Percentiles rank a stretch among this genome's conserved stretches.
phyloP scores from a whole-genome alignment of 2,888 invertebrate species.

The Hylaea fasciaria region DNA sequence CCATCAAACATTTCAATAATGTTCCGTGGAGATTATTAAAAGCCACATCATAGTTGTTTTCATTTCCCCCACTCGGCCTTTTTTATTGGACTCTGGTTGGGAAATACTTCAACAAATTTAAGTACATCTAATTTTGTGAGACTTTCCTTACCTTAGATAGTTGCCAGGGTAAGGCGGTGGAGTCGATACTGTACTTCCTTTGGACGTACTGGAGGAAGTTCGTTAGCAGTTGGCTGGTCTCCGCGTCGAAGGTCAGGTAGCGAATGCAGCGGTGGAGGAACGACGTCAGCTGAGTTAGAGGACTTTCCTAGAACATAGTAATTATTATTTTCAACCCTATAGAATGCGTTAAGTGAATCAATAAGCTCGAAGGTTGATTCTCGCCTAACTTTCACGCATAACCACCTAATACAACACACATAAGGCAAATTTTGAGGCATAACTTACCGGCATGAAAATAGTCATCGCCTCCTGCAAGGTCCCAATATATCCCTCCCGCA shows the following conservation, averaged over 20 bases:
- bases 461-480: conserved; percentile 87
- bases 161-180: conserved; percentile 63
- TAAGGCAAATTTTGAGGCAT: neutral
- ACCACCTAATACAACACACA: too few relatives aligned
- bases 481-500: conserved; percentile 83
- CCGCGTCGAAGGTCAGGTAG: conserved; percentile 75
- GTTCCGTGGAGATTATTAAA: too few relatives aligned
- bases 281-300: conserved; percentile 84
- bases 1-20: neutral
- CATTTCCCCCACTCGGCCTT: neutral
- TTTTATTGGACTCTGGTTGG: neutral
- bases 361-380: too few relatives aligned
- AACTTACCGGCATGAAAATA: conserved; percentile 88
- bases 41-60: too few relatives aligned
- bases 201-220: conserved; percentile 70
- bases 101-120: neutral
- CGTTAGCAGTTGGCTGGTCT: conserved; percentile 64
- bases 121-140: neutral
- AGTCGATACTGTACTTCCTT: conserved; percentile 70
- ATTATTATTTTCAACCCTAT: neutral
- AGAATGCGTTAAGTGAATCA: too few relatives aligned
- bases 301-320: conserved; percentile 85
- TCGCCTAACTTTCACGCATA: too few relatives aligned
- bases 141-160: conserved; percentile 49
- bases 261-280: conserved; percentile 84